A percentile compares a stretch with the other conserved stretches of the same genome.
Evolutionary conservation across 2,797 vertebrate species (phyloP).

Genomic region (Lepidocolaptes lacrymiger): DNA sequence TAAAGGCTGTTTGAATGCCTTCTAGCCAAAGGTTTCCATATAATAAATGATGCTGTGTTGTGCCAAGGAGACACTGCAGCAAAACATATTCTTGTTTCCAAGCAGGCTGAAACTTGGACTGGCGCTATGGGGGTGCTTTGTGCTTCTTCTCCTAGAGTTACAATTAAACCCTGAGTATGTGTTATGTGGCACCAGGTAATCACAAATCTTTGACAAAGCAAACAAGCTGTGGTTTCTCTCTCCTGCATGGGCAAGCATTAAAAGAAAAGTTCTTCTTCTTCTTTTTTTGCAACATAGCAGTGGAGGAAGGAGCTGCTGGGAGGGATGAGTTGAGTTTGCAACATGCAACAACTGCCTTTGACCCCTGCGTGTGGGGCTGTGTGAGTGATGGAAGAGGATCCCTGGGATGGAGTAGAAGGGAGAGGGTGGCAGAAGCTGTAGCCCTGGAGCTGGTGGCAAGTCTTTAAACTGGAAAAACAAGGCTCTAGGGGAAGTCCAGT

Average conservation of each 20-base stretch:
- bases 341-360: not conserved
- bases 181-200: not conserved
- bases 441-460: not conserved
- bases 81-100: not conserved
- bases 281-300: not conserved
- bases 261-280: not conserved
- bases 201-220: not conserved
- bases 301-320: not conserved
- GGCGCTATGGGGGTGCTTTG: not conserved
- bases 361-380: fast-evolving
- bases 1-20: not conserved
- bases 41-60: not conserved
- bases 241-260: not conserved
- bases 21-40: not conserved
- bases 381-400: not conserved
- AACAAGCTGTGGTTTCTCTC: not conserved
- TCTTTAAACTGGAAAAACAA: not conserved
- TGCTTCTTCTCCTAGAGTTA: not conserved
- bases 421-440: not conserved
- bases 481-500: not conserved
- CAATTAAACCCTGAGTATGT: not conserved
- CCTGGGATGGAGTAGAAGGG: not conserved
- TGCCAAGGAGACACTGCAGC: not conserved
- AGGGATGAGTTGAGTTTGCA: not conserved
- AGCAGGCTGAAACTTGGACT: not conserved